These are phyloP conservation scores for Drosophila sp. DNA, from an alignment of 1,140 invertebrate species.

Conservation along the genomic window DNA sequence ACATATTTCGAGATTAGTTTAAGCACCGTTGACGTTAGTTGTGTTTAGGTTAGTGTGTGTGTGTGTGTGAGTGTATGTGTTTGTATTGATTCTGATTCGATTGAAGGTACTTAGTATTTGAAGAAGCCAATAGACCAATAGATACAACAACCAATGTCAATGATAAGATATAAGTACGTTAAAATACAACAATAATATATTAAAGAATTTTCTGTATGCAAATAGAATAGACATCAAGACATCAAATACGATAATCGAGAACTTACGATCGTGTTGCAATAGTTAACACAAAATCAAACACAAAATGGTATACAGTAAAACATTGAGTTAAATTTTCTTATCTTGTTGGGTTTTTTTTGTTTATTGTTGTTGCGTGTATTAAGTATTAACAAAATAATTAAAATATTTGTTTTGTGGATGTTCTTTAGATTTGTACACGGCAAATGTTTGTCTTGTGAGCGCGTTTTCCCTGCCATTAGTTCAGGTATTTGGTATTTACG, in stretches of 20 bases:
- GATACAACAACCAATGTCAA: slow-evolving; percentile 64
- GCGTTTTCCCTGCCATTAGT: slow-evolving; percentile 62
- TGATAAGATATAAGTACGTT: slow-evolving; percentile 60
- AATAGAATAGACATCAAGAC: slow-evolving; percentile 67
- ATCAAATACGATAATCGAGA: slow-evolving; percentile 64
- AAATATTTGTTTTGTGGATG: slow-evolving; percentile 44
- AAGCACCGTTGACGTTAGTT: slow-evolving; percentile 35
- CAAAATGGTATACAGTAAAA: slow-evolving; percentile 61
- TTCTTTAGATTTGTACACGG: slow-evolving; percentile 35
- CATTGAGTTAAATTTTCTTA: slow-evolving; percentile 60
- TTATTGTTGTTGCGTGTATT: slow-evolving; percentile 59
- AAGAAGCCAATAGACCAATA: slow-evolving; percentile 71
- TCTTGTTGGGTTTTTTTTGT: slow-evolving; percentile 46
- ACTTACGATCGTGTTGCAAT: slow-evolving; percentile 45
- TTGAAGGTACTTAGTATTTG: slow-evolving; percentile 39
- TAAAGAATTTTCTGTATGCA: slow-evolving; percentile 65
- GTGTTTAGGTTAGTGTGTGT: slow-evolving; percentile 36
- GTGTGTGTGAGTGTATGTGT: slow-evolving; percentile 32
- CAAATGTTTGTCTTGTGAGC: slow-evolving; percentile 70
- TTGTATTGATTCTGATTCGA: slow-evolving; percentile 29
- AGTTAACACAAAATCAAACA: slow-evolving; percentile 56
- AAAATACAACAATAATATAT: slow-evolving; percentile 69
- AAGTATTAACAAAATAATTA: slow-evolving; percentile 48
- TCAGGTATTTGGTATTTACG: slow-evolving; percentile 41
- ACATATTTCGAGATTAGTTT: slow-evolving; percentile 8